phyloP scores from a whole-genome alignment of 2,888 invertebrate genomes.

The Dolomedes plantarius region DNA sequence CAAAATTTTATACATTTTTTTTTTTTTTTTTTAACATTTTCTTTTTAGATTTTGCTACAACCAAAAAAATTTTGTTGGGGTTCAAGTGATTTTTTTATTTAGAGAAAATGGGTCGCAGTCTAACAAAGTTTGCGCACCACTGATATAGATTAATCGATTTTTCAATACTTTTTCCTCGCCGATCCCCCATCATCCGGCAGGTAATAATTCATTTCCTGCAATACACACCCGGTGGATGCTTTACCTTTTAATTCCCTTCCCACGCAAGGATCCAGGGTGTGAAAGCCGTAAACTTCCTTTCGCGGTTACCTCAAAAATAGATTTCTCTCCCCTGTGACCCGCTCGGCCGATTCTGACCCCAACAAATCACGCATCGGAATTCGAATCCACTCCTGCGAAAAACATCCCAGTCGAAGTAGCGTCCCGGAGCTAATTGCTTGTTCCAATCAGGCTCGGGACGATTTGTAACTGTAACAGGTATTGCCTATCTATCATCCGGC shows the following conservation, averaged over 20 bases:
- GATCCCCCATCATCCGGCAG: no score
- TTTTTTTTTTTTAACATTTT: no score
- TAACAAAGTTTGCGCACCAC: no score
- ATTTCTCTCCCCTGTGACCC: neutral
- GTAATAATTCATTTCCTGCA: no score
- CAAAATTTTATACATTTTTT: no score
- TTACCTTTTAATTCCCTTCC: neutral
- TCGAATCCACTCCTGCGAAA: neutral
- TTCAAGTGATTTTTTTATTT: no score
- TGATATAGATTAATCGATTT: no score
- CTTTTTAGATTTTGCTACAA: no score
- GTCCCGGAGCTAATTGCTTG: slow-evolving; percentile 26
- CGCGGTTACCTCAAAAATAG: neutral
- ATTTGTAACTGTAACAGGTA: slow-evolving; percentile 42
- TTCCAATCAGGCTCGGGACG: slow-evolving; percentile 41
- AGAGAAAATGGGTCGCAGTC: no score
- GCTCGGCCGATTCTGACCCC: neutral
- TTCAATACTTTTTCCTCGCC: no score
- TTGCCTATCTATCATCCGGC: slow-evolving; percentile 34
- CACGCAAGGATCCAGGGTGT: neutral
- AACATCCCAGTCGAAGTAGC: neutral
- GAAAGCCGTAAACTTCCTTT: neutral
- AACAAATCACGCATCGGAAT: neutral
- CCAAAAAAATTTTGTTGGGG: no score
- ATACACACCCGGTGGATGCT: no score